Percentiles rank a stretch among this genome's conserved stretches.
Evolutionary conservation across 2,797 vertebrate species (phyloP).

Genomic region (Meriones psammophilus): DNA sequence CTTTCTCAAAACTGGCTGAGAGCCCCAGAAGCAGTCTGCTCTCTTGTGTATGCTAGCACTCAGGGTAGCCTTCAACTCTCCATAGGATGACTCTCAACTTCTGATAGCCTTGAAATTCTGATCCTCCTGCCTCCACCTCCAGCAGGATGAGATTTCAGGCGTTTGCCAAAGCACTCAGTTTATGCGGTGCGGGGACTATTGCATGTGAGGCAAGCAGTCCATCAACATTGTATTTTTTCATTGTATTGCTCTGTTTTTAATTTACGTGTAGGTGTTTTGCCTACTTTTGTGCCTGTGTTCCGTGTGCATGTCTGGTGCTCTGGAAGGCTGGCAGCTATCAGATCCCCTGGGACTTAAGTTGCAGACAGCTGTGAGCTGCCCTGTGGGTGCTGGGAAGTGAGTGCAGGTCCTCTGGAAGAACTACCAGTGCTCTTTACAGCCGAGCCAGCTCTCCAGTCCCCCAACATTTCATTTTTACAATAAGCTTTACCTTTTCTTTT

Average conservation of each 20-base stretch:
- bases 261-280: background rate
- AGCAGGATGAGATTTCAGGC: background rate
- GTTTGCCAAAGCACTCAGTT: background rate
- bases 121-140: background rate
- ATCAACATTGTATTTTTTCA: background rate
- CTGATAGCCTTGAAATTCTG: background rate
- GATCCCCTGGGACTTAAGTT: background rate
- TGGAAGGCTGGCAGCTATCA: background rate
- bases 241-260: no score
- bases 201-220: background rate
- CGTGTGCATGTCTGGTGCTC: background rate
- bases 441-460: background rate
- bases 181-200: background rate
- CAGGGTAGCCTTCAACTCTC: background rate
- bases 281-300: background rate
- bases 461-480: slow-evolving; percentile 3
- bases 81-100: background rate
- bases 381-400: background rate
- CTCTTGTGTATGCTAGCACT: background rate
- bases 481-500: slow-evolving; percentile 92
- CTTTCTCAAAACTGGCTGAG: background rate
- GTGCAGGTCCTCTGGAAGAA: background rate
- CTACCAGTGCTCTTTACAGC: background rate
- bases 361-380: background rate
- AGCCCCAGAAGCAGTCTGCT: background rate